Base-by-base conservation (phyloP, 1,140 invertebrate species). In the Ceratosolen fusciceps region DNA sequence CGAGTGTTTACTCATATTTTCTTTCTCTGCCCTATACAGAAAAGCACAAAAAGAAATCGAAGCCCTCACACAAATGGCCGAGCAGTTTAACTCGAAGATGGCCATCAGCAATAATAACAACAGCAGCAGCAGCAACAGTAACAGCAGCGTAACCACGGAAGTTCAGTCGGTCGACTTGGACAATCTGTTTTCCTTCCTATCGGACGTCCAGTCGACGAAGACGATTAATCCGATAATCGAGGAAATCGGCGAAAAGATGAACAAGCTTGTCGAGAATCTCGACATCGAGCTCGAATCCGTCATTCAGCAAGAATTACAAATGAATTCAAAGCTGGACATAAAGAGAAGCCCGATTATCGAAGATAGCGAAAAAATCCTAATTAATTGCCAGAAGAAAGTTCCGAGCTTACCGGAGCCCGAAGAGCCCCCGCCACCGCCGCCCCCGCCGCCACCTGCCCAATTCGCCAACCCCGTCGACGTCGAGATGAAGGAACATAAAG, bases 181-280 rank as follows among this genome's bases (percentile, higher is more conserved):
- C 87, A 97, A 97, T 90, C 91, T 98, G 83, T 98, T 98, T 89
- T 96, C 96, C 67, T 98, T 98, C 87, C 91, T 98, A 12, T 95
- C 95, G 0, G 96, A 97, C 80, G 93, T 96, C 21, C 94, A 96
- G 49, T 90, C 92, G 39, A 92, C 93, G 62, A 90, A 91, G 56
- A n/a, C n/a, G n/a, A 88, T 88, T 12, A 91, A 92, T 81, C 92
- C 93, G 75, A 93, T 95, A 12, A 94, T 96, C 21, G 95, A 96
- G n/a, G 95, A 96, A 87, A 96, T 97, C 67, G 95, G 95, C 8
- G 93, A 95, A 83, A 93, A 94, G 84, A 96, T 97, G 95, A 93
- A 96, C 83, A 92, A 95, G 80, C 89, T 97, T 1, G 95, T 96
- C 21, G 93, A 94, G 83, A 95, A 96, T 87, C 88, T 96, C 26